phyloP scores from a whole-genome alignment of 2,888 invertebrate species.

The Toxonevra muliebris region DNA sequence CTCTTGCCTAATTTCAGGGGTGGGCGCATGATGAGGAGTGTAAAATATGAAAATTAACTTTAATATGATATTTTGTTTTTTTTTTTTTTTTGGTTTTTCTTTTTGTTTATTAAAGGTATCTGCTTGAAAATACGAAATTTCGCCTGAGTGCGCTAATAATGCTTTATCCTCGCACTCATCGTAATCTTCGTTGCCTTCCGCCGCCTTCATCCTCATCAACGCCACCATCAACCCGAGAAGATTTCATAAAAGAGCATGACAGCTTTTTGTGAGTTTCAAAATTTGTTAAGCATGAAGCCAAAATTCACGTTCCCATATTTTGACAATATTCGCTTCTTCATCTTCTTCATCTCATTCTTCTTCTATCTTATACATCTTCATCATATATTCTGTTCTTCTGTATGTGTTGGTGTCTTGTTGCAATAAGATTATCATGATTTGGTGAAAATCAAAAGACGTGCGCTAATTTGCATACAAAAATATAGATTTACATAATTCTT shows the following conservation, averaged over 20 bases:
- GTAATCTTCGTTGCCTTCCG: slow-evolving; percentile 28
- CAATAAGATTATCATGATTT: slow-evolving; percentile 56
- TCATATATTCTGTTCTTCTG: not conserved
- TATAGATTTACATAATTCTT: too few species aligned
- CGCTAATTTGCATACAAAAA: slow-evolving; percentile 56
- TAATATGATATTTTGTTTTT: slow-evolving; percentile 40
- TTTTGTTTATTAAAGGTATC: too few species aligned
- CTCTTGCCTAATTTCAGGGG: not conserved
- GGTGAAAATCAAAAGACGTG: slow-evolving; percentile 57
- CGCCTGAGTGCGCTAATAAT: slow-evolving; percentile 57
- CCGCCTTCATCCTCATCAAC: slow-evolving; percentile 28
- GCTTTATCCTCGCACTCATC: slow-evolving; percentile 39
- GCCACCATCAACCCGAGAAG: too few species aligned
- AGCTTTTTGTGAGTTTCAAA: too few species aligned
- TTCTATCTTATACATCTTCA: slow-evolving; percentile 11
- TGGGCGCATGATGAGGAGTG: slow-evolving; percentile 41
- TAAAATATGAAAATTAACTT: slow-evolving; percentile 59
- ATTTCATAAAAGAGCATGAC: too few species aligned
- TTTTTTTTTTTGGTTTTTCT: too few species aligned
- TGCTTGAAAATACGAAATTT: slow-evolving; percentile 42
- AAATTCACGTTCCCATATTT: too few species aligned
- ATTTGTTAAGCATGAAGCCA: too few species aligned
- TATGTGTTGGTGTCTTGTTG: slow-evolving; percentile 18
- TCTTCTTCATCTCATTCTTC: slow-evolving; percentile 39
- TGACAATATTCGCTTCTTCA: too few species aligned